phyloP scores from a whole-genome alignment of 2,888 invertebrate genomes.

The Drymonia ruficornis region DNA sequence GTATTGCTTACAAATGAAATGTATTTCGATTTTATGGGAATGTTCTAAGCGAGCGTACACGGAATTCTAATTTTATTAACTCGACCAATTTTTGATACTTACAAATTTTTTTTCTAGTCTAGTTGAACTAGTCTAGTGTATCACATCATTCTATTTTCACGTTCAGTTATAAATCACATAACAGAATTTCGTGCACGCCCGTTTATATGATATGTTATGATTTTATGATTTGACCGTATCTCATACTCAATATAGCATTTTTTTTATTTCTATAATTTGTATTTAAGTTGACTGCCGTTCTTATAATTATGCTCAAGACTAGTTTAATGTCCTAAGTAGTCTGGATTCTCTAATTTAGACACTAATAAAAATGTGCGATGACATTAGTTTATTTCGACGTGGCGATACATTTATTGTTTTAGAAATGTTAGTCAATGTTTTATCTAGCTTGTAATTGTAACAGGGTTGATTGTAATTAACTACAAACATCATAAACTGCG shows the following conservation, averaged over 20 bases:
- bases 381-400: constrained; percentile 65
- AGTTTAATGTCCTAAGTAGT: constrained; percentile 61
- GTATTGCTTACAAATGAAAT: constrained; percentile 47
- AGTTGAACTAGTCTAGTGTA: constrained; percentile 5
- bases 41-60: constrained; percentile 38
- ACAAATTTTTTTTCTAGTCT: constrained; percentile 1
- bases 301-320: constrained; percentile 81
- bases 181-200: not conserved
- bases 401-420: constrained; percentile 40
- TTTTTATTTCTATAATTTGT: constrained; percentile 56
- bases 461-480: not conserved
- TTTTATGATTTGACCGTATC: constrained; percentile 65
- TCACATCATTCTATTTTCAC: not conserved
- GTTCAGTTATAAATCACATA: not conserved
- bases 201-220: constrained; percentile 11
- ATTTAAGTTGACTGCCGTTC: constrained; percentile 78
- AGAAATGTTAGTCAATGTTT: constrained; percentile 6
- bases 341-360: constrained; percentile 54
- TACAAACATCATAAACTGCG: not conserved
- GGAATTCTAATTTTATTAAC: constrained; percentile 13
- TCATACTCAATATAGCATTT: constrained; percentile 79
- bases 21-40: constrained; percentile 39
- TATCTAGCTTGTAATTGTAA: not conserved
- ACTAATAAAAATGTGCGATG: constrained; percentile 60
- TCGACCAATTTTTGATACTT: constrained; percentile 1